Percentiles rank a stretch among this genome's conserved stretches.
Evolutionary conservation across 2,113 vertebrate species (phyloP).

Genomic region (Coregonus clupeaformis): DNA sequence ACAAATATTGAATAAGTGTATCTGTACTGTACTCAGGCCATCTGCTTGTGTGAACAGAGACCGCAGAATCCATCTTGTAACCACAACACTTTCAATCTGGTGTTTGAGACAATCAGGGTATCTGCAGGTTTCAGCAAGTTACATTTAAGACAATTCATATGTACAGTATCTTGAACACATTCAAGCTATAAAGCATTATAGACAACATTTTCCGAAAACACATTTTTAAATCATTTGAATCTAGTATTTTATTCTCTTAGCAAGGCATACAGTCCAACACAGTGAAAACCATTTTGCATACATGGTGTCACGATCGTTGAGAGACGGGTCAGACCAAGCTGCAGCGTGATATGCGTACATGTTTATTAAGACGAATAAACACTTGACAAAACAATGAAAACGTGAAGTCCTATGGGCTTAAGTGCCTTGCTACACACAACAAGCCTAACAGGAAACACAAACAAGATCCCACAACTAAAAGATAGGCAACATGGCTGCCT

Average conservation of each 20-base stretch:
- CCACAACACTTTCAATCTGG: not conserved
- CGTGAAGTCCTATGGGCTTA: no score
- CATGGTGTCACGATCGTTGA: no score
- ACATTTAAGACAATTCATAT: not conserved
- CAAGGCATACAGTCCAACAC: slow-evolving; percentile 9
- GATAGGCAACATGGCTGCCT: no score
- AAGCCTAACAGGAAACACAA: no score
- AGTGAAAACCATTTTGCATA: slow-evolving; percentile 20
- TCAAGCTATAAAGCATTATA: no score
- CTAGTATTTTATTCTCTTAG: slow-evolving; percentile 22
- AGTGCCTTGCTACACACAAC: no score
- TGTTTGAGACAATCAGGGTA: not conserved
- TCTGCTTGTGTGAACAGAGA: slow-evolving; percentile 52
- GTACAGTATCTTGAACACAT: not conserved
- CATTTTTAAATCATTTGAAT: slow-evolving; percentile 15
- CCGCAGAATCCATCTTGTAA: not conserved
- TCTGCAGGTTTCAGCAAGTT: not conserved
- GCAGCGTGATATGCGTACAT: no score
- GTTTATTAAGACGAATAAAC: no score
- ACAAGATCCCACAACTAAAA: no score
- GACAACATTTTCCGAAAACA: not conserved
- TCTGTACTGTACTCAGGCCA: slow-evolving; percentile 37
- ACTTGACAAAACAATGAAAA: no score
- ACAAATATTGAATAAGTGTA: slow-evolving; percentile 58
- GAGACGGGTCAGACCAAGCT: no score